Conservation (phyloP, 2,888 invertebrate species). For the Scaptomyza reducta region DNA sequence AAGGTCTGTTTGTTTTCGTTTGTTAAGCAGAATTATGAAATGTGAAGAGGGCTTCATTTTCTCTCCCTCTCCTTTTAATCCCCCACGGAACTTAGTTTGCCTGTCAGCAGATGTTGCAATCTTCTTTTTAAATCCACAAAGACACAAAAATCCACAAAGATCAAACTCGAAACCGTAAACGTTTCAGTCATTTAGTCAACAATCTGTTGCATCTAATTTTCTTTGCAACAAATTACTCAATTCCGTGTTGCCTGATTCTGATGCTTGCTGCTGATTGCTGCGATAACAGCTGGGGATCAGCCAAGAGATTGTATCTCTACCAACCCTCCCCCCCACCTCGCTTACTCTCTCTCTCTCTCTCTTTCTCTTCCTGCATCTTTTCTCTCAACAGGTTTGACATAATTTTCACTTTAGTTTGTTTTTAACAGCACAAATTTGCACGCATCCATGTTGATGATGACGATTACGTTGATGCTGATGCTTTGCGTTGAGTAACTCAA, state of each 20-base stretch:
- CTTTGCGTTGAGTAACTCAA: slow-evolving; percentile 62
- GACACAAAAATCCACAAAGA: slow-evolving; percentile 29
- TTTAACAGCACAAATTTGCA: slow-evolving; percentile 73
- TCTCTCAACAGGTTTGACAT: slow-evolving; percentile 73
- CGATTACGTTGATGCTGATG: slow-evolving; percentile 33
- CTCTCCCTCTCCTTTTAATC: slow-evolving; percentile 10
- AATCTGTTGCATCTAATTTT: slow-evolving; percentile 79
- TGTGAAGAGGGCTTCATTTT: slow-evolving; percentile 43
- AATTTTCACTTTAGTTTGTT: slow-evolving; percentile 77
- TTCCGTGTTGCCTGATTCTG: slow-evolving; percentile 45
- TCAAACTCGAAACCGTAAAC: slow-evolving; percentile 42
- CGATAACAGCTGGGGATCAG: slow-evolving; percentile 36
- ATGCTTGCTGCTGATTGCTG: slow-evolving; percentile 9
- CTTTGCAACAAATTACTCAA: slow-evolving; percentile 74
- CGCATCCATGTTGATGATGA: slow-evolving; percentile 46
- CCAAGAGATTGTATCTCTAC: slow-evolving; percentile 14
- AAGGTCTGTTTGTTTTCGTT: slow-evolving; percentile 66
- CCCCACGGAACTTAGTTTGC: slow-evolving; percentile 48
- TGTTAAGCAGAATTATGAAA: slow-evolving; percentile 66
- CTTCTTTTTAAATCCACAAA: slow-evolving; percentile 22
- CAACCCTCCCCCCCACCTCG: too few relatives aligned
- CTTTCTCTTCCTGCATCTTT: background rate
- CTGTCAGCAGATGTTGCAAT: slow-evolving; percentile 51
- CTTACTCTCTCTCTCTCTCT: slow-evolving; percentile 4
- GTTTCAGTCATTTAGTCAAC: slow-evolving; percentile 76